Conservation (phyloP, 1,140 invertebrate genomes). For the Druon quercuslanigerum region DNA sequence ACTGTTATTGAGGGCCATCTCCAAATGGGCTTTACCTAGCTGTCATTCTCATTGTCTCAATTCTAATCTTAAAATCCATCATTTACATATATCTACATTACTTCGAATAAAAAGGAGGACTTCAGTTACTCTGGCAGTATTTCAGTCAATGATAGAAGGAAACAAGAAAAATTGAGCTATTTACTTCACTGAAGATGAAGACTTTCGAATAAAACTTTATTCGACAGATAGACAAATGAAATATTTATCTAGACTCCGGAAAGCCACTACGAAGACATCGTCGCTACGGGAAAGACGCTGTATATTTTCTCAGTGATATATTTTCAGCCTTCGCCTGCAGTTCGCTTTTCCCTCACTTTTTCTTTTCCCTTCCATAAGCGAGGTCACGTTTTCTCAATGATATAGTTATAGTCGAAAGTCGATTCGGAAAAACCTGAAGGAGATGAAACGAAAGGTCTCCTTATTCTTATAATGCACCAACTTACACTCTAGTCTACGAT, state of each 20-base stretch:
- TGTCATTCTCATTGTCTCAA: no score
- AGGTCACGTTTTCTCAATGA: conserved; percentile 10
- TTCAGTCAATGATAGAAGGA: background rate
- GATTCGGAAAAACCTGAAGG: conserved; percentile 13
- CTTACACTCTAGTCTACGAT: no score
- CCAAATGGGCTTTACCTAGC: no score
- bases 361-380: background rate
- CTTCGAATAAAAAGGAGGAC: background rate
- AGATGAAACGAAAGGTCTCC: background rate
- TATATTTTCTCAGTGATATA: conserved; percentile 7
- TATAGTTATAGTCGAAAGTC: conserved; percentile 9
- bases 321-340: conserved; percentile 22
- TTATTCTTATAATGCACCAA: background rate
- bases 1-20: no score
- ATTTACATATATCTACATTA: background rate
- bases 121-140: background rate
- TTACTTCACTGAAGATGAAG: background rate
- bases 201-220: conserved; percentile 1
- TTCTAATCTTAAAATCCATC: no score
- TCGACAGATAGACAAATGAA: conserved; percentile 14
- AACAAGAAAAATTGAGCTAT: no score
- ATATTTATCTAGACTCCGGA: conserved; percentile 4
- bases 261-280: background rate
- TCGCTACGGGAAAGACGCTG: background rate
- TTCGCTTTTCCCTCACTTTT: background rate